Evolutionary conservation across 2,888 invertebrate genomes (phyloP).

Genomic region (Amblyjoppa proteus): DNA sequence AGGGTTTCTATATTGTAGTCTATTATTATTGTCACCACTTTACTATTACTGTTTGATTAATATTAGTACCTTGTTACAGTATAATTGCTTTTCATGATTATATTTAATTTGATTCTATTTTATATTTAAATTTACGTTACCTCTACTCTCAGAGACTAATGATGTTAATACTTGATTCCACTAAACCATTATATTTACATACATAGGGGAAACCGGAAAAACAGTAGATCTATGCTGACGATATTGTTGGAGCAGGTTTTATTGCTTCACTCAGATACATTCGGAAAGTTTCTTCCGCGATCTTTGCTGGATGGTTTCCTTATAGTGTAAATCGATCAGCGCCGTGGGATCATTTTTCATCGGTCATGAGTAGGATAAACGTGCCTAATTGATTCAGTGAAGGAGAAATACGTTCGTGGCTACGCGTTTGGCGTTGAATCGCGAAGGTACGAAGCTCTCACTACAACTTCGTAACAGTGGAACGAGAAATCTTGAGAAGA

Average conservation of each 20-base stretch:
- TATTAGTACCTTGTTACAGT: too few relatives aligned
- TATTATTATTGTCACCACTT: too few relatives aligned
- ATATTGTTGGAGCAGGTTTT: too few relatives aligned
- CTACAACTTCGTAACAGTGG: not conserved
- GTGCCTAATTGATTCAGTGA: not conserved
- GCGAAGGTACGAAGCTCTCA: not conserved
- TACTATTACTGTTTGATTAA: too few relatives aligned
- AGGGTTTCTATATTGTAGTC: too few relatives aligned
- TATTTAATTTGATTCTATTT: too few relatives aligned
- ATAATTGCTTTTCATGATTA: too few relatives aligned
- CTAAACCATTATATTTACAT: not conserved
- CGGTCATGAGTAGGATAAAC: not conserved
- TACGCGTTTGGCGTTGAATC: not conserved
- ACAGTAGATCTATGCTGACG: too few relatives aligned
- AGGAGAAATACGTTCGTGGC: not conserved
- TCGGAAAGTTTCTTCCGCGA: not conserved
- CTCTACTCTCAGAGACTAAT: too few relatives aligned
- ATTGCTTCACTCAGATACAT: not conserved
- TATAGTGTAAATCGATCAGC: not conserved
- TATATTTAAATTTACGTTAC: too few relatives aligned
- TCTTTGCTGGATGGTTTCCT: not conserved
- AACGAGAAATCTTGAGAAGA: constrained; percentile 47
- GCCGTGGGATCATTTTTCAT: not conserved
- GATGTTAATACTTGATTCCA: too few relatives aligned
- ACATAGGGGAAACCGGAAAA: too few relatives aligned